A percentile compares a stretch with the other conserved stretches of the same genome.
These are phyloP conservation scores for Seriola rivoliana DNA, from an alignment of 2,113 vertebrate genomes.

Conservation along the genomic window DNA sequence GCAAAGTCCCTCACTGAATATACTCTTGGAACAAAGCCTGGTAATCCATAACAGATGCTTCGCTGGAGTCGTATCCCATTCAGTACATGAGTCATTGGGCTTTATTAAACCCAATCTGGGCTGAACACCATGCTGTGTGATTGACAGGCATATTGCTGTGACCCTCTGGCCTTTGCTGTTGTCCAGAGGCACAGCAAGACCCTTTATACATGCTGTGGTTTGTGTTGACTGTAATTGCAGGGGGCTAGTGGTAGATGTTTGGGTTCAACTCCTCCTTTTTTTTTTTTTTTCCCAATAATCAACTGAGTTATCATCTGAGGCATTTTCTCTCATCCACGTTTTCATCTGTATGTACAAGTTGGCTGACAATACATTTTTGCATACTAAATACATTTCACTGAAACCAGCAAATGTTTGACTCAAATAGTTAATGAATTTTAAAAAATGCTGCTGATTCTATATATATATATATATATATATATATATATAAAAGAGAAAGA, in stretches of 20 bases:
- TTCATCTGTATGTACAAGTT: not conserved
- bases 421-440: not conserved
- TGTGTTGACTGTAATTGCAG: conserved; percentile 49
- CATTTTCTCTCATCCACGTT: not conserved
- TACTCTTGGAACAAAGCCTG: conserved; percentile 75
- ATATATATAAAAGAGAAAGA: too few species aligned
- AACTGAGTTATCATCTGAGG: conserved; percentile 3
- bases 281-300: conserved; percentile 39
- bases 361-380: not conserved
- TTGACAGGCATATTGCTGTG: conserved; percentile 79
- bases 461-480: too few species aligned
- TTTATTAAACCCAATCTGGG: conserved; percentile 75
- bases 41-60: conserved; percentile 83
- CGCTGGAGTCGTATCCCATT: conserved; percentile 61
- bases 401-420: not conserved
- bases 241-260: conserved; percentile 8
- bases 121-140: conserved; percentile 73
- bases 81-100: conserved; percentile 69
- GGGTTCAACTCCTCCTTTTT: conserved; percentile 35
- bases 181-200: conserved; percentile 54
- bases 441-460: not conserved
- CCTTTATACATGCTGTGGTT: conserved; percentile 46
- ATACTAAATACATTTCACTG: too few species aligned
- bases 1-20: conserved; percentile 61
- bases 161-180: conserved; percentile 67